Base-by-base conservation (phyloP, 1,140 invertebrate genomes). In the Bacillus rossius region DNA sequence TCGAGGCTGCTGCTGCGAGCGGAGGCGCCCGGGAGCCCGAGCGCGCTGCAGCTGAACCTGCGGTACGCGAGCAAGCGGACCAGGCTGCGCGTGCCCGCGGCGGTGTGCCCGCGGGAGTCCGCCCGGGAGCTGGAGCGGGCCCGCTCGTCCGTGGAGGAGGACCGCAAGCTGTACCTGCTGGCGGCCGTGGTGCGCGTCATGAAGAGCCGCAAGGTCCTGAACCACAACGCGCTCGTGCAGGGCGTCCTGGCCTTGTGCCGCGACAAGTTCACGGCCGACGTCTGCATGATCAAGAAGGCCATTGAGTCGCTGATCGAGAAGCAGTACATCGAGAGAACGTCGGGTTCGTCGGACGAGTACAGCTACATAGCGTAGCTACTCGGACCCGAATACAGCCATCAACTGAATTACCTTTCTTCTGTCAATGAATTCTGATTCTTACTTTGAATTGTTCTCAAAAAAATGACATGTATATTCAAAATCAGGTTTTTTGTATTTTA, bases 311-410 rank as follows among this genome's bases (percentile, higher is more conserved):
- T 99, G 47, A 98, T 99, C 69, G 96, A 98, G 73, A 98, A 98
- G 79, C 93, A 97, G 71, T 99, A 98, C 75, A 85, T 99, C 61
- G 94, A 98, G 77, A 79, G 96, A 65, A 93, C 92, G 23, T 85
- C 90, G 2, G 94, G 93, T 61, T 87, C 88, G 7, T 84, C 92
- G 22, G 96, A 99, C 76, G 95, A 98, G 70, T 99, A 99, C 73
- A 94, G 91, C 69, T 99, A 98, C 71, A 86, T 99, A 65, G 95
- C 96, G 65, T 98, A 88, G 98, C n/a, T n/a, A n/a, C n/a, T n/a
- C n/a, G n/a, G n/a, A n/a, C n/a, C n/a, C n/a, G n/a, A n/a, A n/a
- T n/a, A n/a, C n/a, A n/a, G n/a, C n/a, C n/a, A n/a, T n/a, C n/a
- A n/a, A n/a, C n/a, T n/a, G n/a, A n/a, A n/a, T n/a, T n/a, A n/a